These are phyloP conservation scores for Dasyornis broadbenti DNA, from an alignment of 2,113 vertebrate species.

Conservation along the genomic window DNA sequence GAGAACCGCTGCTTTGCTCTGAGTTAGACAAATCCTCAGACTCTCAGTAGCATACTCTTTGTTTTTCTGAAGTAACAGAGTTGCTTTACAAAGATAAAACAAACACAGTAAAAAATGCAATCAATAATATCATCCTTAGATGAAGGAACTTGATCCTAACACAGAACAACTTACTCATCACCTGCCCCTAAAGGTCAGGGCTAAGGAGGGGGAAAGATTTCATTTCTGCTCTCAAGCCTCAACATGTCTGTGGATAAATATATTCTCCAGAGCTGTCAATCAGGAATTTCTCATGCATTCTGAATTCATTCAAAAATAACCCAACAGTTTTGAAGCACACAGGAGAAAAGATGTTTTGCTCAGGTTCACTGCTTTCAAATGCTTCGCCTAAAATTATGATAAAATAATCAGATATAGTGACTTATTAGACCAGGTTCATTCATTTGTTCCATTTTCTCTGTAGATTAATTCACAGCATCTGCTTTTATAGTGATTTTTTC, in stretches of 20 bases:
- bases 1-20: background rate
- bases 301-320: background rate
- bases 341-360: background rate
- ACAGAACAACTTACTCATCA: background rate
- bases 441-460: background rate
- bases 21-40: background rate
- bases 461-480: background rate
- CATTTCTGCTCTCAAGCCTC: background rate
- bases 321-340: background rate
- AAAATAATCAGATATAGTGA: background rate
- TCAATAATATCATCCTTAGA: background rate
- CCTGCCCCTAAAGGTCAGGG: background rate
- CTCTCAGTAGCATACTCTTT: background rate
- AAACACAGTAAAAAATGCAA: background rate
- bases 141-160: background rate
- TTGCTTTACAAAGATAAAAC: background rate
- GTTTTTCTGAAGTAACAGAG: background rate
- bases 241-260: background rate
- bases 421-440: background rate
- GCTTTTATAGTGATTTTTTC: background rate
- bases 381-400: background rate
- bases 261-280: conserved; percentile 8
- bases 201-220: background rate
- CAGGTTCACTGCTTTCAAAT: background rate
- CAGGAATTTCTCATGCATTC: background rate